Percentiles rank a stretch among this genome's conserved stretches.
phyloP scores from a whole-genome alignment of 2,797 vertebrate genomes.

The Pseudomugil tenellus region DNA sequence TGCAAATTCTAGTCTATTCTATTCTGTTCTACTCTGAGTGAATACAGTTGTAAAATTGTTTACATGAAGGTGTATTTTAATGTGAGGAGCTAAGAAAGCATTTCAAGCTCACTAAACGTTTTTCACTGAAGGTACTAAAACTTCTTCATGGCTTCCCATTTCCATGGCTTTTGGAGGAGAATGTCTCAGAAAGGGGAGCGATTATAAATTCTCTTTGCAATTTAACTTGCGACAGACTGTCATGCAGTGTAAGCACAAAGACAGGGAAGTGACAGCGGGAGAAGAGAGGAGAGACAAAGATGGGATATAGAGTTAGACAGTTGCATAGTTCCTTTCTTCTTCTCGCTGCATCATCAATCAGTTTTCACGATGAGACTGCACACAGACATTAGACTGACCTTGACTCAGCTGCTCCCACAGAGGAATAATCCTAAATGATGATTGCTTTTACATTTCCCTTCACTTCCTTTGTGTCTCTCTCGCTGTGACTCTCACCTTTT shows the following conservation, averaged over 20 bases:
- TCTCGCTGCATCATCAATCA: constrained; percentile 65
- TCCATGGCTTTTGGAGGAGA: constrained; percentile 21
- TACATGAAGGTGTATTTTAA: background rate
- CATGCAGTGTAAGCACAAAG: constrained; percentile 38
- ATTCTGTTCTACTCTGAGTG: no score
- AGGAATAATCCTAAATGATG: constrained; percentile 77
- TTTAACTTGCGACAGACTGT: constrained; percentile 45
- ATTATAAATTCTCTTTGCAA: constrained; percentile 46
- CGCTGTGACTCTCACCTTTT: constrained; percentile 23
- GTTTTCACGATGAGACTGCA: constrained; percentile 61
- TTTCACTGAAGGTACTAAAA: constrained; percentile 17
- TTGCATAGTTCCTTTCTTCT: constrained; percentile 53
- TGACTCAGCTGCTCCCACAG: constrained; percentile 55
- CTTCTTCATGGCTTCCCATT: constrained; percentile 20
- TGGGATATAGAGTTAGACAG: constrained; percentile 39
- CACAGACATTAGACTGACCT: constrained; percentile 72
- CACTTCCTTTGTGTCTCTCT: constrained; percentile 63
- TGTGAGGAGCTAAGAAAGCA: background rate
- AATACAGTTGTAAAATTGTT: no score
- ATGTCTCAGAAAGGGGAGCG: constrained; percentile 26
- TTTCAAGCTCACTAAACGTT: constrained; percentile 14
- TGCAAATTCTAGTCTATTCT: no score
- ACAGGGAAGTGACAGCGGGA: constrained; percentile 45
- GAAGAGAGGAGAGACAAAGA: constrained; percentile 40
- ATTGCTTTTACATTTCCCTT: constrained; percentile 81